These are phyloP conservation scores for Cryptocephalus moraei DNA, from an alignment of 2,888 invertebrate species.

Conservation along the genomic window DNA sequence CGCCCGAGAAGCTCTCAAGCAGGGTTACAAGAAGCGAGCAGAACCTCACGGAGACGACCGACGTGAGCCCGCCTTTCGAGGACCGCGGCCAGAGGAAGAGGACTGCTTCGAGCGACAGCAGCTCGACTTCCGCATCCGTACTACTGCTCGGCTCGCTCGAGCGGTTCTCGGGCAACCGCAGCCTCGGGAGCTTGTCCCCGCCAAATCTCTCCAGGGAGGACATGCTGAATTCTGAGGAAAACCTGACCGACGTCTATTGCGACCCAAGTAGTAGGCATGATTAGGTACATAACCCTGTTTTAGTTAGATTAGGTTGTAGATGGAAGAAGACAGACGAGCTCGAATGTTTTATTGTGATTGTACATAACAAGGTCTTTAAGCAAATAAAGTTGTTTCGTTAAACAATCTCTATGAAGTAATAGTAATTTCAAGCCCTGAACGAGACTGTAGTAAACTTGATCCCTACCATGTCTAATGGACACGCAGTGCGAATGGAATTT, in stretches of 20 bases:
- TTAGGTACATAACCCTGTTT: background rate
- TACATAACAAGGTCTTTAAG: too few relatives aligned
- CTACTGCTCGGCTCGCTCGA: slow-evolving; percentile 19
- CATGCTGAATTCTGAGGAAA: slow-evolving; percentile 31
- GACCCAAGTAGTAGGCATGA: slow-evolving; percentile 23
- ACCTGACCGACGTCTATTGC: slow-evolving; percentile 29
- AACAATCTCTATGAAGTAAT: too few relatives aligned
- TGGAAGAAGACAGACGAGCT: too few relatives aligned
- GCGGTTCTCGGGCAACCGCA: slow-evolving; percentile 22
- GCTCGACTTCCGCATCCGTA: slow-evolving; percentile 21
- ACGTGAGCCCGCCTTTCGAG: slow-evolving; percentile 16
- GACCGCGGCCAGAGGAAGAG: slow-evolving; percentile 16
- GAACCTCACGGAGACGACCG: slow-evolving; percentile 23
- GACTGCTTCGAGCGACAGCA: slow-evolving; percentile 28
- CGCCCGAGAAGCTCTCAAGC: slow-evolving; percentile 18
- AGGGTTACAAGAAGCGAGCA: slow-evolving; percentile 22
- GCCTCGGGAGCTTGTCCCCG: slow-evolving; percentile 25
- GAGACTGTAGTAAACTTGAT: too few relatives aligned
- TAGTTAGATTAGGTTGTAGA: background rate
- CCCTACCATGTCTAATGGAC: too few relatives aligned
- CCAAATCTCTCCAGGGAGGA: slow-evolving; percentile 30
- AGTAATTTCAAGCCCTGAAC: too few relatives aligned
- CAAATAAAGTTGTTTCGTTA: too few relatives aligned
- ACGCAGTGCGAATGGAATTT: too few relatives aligned
- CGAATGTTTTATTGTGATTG: too few relatives aligned